Evolutionary conservation across 1,140 invertebrate species (phyloP), one percentile per base, ranked within the genome.

Genomic region (Agrilus planipennis): DNA sequence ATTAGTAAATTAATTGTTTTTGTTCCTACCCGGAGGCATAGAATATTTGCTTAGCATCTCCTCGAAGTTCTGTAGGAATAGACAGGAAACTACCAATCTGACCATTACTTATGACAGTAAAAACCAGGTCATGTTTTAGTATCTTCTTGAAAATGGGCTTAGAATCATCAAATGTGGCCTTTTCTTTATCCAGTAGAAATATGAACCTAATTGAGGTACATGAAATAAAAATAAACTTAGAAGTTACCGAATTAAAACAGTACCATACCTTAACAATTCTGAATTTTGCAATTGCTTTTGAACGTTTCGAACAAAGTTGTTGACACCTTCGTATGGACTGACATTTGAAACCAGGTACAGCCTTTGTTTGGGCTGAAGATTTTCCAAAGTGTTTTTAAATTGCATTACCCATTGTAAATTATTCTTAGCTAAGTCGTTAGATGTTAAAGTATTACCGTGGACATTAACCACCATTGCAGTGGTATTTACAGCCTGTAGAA

Each of bases 261-360:
- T 17, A 4, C 25, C 51, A 31, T 42, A 36, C 9, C 43, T 42
- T 15, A 54, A 32, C 34, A 16, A 39, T 39, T 2, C 28, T 45
- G 27, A 41, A 48, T 16, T 35, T 27, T 10, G 23, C 21, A 15
- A 16, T 14, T 21, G 6, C n/a, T 23, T 17, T 30, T 37, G 12
- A 46, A 38, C 34, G 35, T 52, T 47, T 27, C 49, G 34, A 0
- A 52, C 34, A 23, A 62, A 62, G 31, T 52, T 53, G 2, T 14
- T 30, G 30, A 52, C 49, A 7, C 60, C 58, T 49, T 62, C 58
- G 2, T 42, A 29, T 10, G 60, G 60, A 12, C 57, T 34, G 6
- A 58, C 23, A 1, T 47, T 35, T 4, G 50, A 43, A 6, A 50
- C 34, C 6, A 62, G 34, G 19, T 42, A 57, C 3, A 58, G 45